These are phyloP conservation scores for Paedocypris sp. DNA, from an alignment of 2,113 vertebrate genomes.

Conservation along the genomic window DNA sequence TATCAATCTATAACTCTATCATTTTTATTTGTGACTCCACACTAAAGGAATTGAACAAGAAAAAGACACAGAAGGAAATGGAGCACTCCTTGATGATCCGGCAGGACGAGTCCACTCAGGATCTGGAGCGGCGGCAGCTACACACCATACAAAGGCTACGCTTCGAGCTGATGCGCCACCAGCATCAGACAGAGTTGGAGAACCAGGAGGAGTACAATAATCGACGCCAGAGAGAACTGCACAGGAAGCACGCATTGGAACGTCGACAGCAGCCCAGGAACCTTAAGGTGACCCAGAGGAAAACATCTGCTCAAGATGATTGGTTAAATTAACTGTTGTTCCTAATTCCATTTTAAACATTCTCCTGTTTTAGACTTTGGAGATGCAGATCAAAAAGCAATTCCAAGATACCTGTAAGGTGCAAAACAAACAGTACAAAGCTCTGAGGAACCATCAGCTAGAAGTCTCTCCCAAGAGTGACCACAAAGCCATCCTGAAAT, in stretches of 20 bases:
- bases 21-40: no score
- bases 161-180: slow-evolving; percentile 95
- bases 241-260: slow-evolving; percentile 96
- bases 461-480: slow-evolving; percentile 97
- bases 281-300: slow-evolving; percentile 69
- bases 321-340: not conserved
- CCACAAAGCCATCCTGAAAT: slow-evolving; percentile 96
- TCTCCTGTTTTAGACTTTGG: slow-evolving; percentile 70
- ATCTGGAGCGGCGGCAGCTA: slow-evolving; percentile 89
- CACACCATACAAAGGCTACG: slow-evolving; percentile 92
- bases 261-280: slow-evolving; percentile 98
- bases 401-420: slow-evolving; percentile 99
- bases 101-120: slow-evolving; percentile 94
- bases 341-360: not conserved
- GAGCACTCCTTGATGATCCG: slow-evolving; percentile 96
- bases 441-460: slow-evolving; percentile 98
- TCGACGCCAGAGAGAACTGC: slow-evolving; percentile 87
- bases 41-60: slow-evolving; percentile 89
- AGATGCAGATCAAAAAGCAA: slow-evolving; percentile 99
- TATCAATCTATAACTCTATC: no score
- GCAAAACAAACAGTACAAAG: slow-evolving; percentile 99
- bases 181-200: slow-evolving; percentile 97
- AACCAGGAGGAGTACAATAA: slow-evolving; percentile 99
- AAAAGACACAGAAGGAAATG: slow-evolving; percentile 97
- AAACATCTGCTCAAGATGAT: not conserved